phyloP scores from a whole-genome alignment of 2,113 vertebrate species.

The Kobus ellipsiprymnus region DNA sequence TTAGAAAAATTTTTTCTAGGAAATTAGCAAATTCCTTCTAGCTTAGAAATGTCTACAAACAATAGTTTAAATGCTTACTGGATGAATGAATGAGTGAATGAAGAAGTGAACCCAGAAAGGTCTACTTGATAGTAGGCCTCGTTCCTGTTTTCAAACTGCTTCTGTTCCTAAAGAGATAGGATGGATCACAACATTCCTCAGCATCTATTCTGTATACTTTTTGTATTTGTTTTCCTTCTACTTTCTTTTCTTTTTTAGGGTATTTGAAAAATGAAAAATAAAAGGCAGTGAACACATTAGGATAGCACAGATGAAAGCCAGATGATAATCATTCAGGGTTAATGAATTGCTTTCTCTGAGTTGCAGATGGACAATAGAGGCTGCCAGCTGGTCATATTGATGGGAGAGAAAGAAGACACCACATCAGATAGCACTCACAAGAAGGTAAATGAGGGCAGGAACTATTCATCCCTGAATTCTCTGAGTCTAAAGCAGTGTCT shows the following conservation, averaged over 20 bases:
- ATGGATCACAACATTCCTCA: background rate
- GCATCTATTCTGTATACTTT: background rate
- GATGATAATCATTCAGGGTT: background rate
- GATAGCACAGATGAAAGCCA: background rate
- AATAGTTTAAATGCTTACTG: background rate
- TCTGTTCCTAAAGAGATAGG: background rate
- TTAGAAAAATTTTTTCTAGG: background rate
- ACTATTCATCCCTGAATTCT: background rate
- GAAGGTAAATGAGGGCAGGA: background rate
- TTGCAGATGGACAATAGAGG: background rate
- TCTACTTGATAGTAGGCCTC: background rate
- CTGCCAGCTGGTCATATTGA: background rate
- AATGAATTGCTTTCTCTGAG: background rate
- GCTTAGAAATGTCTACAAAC: background rate
- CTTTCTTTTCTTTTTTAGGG: background rate
- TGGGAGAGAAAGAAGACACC: background rate
- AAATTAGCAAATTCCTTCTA: background rate
- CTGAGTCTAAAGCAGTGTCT: background rate
- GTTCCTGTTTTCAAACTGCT: background rate
- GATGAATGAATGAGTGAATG: background rate
- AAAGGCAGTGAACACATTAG: background rate
- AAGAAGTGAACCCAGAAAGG: background rate
- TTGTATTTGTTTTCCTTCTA: background rate
- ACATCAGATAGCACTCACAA: background rate
- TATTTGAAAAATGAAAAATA: background rate